Evolutionary conservation across 2,113 vertebrate genomes (phyloP), one percentile per base, ranked within the genome.

Genomic region (Todiramphus chloris): DNA sequence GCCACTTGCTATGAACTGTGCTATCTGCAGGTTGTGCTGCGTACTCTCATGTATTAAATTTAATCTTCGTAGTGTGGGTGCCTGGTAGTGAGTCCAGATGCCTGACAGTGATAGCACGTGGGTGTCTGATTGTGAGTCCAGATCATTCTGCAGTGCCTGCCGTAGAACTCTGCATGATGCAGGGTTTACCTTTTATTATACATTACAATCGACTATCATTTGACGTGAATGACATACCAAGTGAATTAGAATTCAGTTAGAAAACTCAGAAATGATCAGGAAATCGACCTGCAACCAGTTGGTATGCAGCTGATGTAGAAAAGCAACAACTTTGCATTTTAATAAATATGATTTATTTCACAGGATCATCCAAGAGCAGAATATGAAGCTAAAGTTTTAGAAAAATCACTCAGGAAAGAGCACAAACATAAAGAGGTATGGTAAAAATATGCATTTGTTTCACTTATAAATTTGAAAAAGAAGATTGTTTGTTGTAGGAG

Each of bases 291-390:
- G 66, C 59, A 84, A 83, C 78, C n/a, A 51, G 37, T 76, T 70
- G 7, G 3, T 76, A 27, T 23, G 16, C 66, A 92, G 66, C 39
- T 86, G 53, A 69, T 46, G 19, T 0, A 39, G 81, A 80, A 96
- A 87, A 70, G 10, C 85, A 68, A 21, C 62, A 19, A 59, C 58
- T 66, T 17, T 35, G 24, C 25, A 84, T 87, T 82, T 50, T 43
- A 76, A 51, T 67, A 64, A 94, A 27, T 70, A 9, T 27, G 5
- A 24, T 41, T 94, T 96, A 59, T 90, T 94, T 91, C 83, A 44
- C 97, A 98, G 98, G 99, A 99, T 94, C 99, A 99, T 69, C 98
- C 98, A 74, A 98, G 99, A 91, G 98, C 99, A 3, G 99, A 99
- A 58, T 99, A 99, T 0, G 99, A 99, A 97, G 98, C 99, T 6